These are phyloP conservation scores for Scylla paramamosain DNA, from an alignment of 1,140 invertebrate species.

Conservation along the genomic window DNA sequence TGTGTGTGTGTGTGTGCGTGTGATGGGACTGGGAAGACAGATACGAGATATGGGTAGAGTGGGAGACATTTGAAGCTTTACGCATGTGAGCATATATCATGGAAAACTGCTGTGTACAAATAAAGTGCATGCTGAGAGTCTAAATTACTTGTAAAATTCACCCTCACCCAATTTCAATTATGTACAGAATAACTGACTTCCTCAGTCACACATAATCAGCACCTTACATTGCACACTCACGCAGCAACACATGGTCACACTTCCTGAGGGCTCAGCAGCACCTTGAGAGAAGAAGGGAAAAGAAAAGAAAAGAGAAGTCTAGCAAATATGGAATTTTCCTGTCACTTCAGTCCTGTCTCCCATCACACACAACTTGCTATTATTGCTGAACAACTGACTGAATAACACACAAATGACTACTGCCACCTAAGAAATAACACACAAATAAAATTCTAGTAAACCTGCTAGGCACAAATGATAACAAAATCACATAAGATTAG, in stretches of 20 bases:
- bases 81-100: not conserved
- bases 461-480: too few relatives aligned
- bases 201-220: slow-evolving; percentile 13
- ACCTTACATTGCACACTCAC: not conserved
- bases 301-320: too few relatives aligned
- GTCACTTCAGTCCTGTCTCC: not conserved
- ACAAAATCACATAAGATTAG: too few relatives aligned
- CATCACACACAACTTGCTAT: not conserved
- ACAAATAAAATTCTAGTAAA: not conserved
- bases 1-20: not conserved
- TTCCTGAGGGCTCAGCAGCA: not conserved
- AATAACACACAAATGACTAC: slow-evolving; percentile 24
- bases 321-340: not conserved
- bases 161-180: not conserved
- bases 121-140: not conserved
- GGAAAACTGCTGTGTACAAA: not conserved
- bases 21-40: not conserved
- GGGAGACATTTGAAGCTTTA: not conserved
- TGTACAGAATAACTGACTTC: not conserved
- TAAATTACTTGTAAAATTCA: slow-evolving; percentile 24
- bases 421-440: not conserved
- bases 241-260: not conserved
- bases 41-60: not conserved
- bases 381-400: slow-evolving; percentile 21
- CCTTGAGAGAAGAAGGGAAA: not conserved